Percentiles rank a stretch among this genome's conserved stretches.
Conservation (phyloP, 2,797 vertebrate species). For the Lerista edwardsae region DNA sequence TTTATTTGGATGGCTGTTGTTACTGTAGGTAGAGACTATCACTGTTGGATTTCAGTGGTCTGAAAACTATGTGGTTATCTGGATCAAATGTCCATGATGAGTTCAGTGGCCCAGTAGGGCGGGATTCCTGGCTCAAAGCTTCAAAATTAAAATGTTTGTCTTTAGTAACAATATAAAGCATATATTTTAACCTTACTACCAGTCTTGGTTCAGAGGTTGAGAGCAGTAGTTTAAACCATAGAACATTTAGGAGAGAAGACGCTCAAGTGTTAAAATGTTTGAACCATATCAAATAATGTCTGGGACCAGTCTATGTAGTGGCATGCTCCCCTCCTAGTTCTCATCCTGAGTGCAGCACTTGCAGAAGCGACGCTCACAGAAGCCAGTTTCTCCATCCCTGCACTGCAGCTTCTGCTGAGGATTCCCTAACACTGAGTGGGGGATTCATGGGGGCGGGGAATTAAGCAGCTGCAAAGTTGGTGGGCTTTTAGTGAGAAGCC, state of each 20-base stretch:
- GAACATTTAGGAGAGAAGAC: neutral
- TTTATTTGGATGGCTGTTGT: neutral
- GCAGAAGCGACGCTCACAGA: too few species aligned
- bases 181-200: too few species aligned
- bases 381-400: too few species aligned
- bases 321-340: too few species aligned
- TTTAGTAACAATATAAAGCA: too few species aligned
- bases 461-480: too few species aligned
- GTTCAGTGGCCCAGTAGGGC: neutral
- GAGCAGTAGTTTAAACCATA: neutral
- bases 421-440: too few species aligned
- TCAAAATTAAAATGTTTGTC: neutral
- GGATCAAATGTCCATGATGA: neutral
- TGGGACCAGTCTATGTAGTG: neutral
- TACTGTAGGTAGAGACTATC: neutral
- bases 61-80: neutral
- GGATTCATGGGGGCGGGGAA: too few species aligned
- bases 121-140: neutral
- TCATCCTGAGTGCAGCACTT: too few species aligned
- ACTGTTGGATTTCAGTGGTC: neutral
- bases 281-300: neutral
- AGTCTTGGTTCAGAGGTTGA: neutral
- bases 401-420: too few species aligned
- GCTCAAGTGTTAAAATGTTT: neutral
- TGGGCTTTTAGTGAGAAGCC: too few species aligned